These are phyloP conservation scores for Zaprionus capensis DNA, from an alignment of 1,140 invertebrate species.

Conservation along the genomic window DNA sequence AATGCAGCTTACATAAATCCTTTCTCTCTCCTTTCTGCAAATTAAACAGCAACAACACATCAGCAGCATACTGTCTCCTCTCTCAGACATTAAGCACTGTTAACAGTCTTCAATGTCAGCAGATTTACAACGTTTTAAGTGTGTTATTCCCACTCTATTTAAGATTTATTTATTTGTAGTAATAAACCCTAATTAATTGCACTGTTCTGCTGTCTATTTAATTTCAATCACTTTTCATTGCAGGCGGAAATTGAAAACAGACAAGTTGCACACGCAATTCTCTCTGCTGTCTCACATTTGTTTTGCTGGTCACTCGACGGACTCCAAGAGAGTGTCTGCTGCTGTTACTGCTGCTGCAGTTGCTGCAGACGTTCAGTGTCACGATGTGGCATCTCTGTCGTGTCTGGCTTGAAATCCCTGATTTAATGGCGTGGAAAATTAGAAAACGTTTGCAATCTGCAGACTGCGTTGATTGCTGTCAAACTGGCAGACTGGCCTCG, in stretches of 20 bases:
- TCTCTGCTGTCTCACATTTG: constrained; percentile 13
- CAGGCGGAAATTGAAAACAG: constrained; percentile 4
- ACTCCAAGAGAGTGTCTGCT: not conserved
- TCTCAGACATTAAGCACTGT: not conserved
- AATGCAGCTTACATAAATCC: no score
- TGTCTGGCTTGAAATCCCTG: constrained; percentile 66
- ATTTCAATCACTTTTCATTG: constrained; percentile 15
- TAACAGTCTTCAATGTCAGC: not conserved
- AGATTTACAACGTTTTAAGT: not conserved
- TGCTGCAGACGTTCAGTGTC: constrained; percentile 33
- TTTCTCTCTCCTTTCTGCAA: no score
- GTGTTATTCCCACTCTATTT: not conserved
- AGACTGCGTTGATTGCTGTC: constrained; percentile 54
- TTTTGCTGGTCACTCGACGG: constrained; percentile 3
- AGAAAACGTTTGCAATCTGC: constrained; percentile 66
- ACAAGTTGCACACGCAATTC: constrained; percentile 8
- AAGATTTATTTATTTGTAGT: not conserved
- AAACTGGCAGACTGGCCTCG: constrained; percentile 40
- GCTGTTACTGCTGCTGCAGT: constrained; percentile 12
- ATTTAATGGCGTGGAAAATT: constrained; percentile 77
- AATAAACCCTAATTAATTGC: constrained; percentile 28
- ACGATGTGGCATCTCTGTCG: constrained; percentile 20
- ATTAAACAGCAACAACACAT: no score
- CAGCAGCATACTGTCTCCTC: not conserved
- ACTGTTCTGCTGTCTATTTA: constrained; percentile 3